A percentile compares a stretch with the other conserved stretches of the same genome.
phyloP scores from a whole-genome alignment of 2,888 invertebrate species.

The Alsophila aescularia region DNA sequence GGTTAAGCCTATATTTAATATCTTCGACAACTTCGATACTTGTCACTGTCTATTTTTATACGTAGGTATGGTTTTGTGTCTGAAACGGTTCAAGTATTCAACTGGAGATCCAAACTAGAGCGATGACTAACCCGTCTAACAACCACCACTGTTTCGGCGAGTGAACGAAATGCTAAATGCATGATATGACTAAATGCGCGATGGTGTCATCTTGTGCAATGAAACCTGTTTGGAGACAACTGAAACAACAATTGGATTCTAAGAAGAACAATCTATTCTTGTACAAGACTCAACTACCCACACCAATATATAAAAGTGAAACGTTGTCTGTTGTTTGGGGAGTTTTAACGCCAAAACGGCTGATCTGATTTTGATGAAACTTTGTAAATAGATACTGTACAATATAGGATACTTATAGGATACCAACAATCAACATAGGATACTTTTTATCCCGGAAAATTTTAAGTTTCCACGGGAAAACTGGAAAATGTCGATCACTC shows the following conservation, averaged over 20 bases:
- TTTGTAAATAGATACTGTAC: no score
- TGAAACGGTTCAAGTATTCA: slow-evolving; percentile 4
- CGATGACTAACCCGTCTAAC: slow-evolving; percentile 32
- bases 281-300: slow-evolving; percentile 1
- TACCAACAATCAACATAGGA: no score
- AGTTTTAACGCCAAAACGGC: no score
- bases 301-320: no score
- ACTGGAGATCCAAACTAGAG: slow-evolving; percentile 22
- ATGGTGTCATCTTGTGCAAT: slow-evolving; percentile 31
- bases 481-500: no score
- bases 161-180: slow-evolving; percentile 28
- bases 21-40: no score
- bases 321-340: no score
- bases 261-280: slow-evolving; percentile 13
- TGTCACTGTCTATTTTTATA: no score
- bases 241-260: slow-evolving; percentile 29
- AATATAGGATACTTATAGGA: not conserved
- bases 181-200: slow-evolving; percentile 35
- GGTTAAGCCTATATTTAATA: no score
- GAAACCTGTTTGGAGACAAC: slow-evolving; percentile 26
- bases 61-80: not conserved
- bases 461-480: no score
- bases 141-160: slow-evolving; percentile 31
- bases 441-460: no score
- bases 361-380: no score